Base-by-base conservation (phyloP, 2,797 vertebrate genomes). In the Agapornis canus region DNA sequence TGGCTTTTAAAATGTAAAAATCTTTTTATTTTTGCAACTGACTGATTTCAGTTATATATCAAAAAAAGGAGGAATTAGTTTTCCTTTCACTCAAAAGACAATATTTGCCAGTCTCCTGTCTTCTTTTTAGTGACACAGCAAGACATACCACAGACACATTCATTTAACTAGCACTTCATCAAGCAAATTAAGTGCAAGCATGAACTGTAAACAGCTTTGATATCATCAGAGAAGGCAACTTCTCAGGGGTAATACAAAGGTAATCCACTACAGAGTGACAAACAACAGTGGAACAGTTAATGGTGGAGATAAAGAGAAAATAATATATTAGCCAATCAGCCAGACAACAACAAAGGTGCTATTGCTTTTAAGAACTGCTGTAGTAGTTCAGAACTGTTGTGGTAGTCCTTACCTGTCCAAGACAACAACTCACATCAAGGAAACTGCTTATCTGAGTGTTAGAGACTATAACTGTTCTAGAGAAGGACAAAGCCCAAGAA, bases 311-410 rank as follows among this genome's bases (percentile, higher is more conserved):
- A 59, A 4, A 35, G 14, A 68, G 32, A 61, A 60, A 76, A 73
- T 35, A 43, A 66, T 82, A 65, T 35, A 43, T 20, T 43, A 11
- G 57, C 12, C 29, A 20, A 64, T 10, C 40, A 69, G 18, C 6
- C 68, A 87, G 59, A 7, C 22, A 59, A 35, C 20, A 87, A 75
- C 31, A 31, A 22, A 71, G 77, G 19, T 26, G 22, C 8, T 61
- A n/a, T 37, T 25, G 70, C n/a, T 25, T 72, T 22, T 40, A 16
- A 22, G 35, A 39, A 32, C 4, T 25, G 5, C 0, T 64, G 6
- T 0, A 3, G 21, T 6, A 35, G 7, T 2, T 39, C 19, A 22
- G 39, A 42, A 32, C 3, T 26, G 4, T 0, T 60, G 10, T 0
- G 3, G 16, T 6, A 32, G 11, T 3, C 45, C 19, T 66, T 1